Evolutionary conservation across 2,797 vertebrate genomes (phyloP).

Genomic region (Parotocinclus haroldoi): DNA sequence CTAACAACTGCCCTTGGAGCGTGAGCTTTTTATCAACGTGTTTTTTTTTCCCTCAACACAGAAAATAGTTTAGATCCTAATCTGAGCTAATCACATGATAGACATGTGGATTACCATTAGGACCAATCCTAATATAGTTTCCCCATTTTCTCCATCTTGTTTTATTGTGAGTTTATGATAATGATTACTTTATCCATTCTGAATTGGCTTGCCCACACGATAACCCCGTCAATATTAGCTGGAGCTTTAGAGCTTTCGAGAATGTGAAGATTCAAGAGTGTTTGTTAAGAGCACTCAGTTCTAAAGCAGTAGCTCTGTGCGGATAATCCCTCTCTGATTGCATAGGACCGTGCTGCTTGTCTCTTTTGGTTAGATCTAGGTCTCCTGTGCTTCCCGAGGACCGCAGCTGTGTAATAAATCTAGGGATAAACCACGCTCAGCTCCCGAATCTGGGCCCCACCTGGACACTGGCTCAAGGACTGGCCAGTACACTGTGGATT

Average conservation of each 20-base stretch:
- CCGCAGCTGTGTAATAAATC: slow-evolving; percentile 42
- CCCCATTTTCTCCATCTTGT: too few relatives aligned
- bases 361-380: slow-evolving; percentile 1
- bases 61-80: too few relatives aligned
- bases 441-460: slow-evolving; percentile 19
- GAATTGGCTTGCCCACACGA: slow-evolving; percentile 8
- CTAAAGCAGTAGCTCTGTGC: slow-evolving; percentile 16
- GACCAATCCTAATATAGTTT: too few relatives aligned
- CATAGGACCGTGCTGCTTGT: slow-evolving; percentile 14
- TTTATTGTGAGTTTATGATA: slow-evolving; percentile 1
- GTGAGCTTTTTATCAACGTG: too few relatives aligned
- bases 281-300: slow-evolving; percentile 26
- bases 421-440: slow-evolving; percentile 30
- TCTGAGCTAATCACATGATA: too few relatives aligned
- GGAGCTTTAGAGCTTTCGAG: slow-evolving; percentile 7
- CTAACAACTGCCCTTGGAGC: too few relatives aligned
- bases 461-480: slow-evolving; percentile 17
- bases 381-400: slow-evolving; percentile 14
- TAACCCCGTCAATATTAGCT: slow-evolving; percentile 16
- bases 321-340: slow-evolving; percentile 39
- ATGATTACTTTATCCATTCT: slow-evolving; percentile 11
- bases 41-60: too few relatives aligned
- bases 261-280: slow-evolving; percentile 5
- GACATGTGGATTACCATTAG: too few relatives aligned
- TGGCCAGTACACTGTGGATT: slow-evolving; percentile 21